These are phyloP conservation scores for Orthonevra nobilis DNA, from an alignment of 2,888 invertebrate genomes.

Conservation along the genomic window DNA sequence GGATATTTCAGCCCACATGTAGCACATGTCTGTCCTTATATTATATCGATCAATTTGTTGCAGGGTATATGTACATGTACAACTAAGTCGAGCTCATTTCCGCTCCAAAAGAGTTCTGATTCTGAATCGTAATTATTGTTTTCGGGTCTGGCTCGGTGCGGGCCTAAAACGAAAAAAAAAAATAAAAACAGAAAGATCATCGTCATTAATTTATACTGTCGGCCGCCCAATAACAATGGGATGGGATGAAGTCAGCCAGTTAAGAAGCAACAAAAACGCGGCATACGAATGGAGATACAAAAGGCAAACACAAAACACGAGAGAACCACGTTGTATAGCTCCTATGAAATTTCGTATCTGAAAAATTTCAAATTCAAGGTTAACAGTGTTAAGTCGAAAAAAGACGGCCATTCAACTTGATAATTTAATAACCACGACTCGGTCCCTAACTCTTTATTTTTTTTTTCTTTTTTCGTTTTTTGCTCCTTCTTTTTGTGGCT, in stretches of 20 bases:
- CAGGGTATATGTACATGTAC: too few relatives aligned
- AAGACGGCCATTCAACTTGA: constrained; percentile 78
- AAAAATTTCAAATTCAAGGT: constrained; percentile 77
- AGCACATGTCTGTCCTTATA: too few relatives aligned
- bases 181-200: constrained; percentile 46
- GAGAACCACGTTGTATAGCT: constrained; percentile 17
- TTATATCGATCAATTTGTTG: too few relatives aligned
- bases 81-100: constrained; percentile 55
- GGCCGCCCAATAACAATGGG: constrained; percentile 39
- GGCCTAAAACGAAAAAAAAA: constrained; percentile 17
- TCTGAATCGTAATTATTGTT: constrained; percentile 6
- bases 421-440: constrained; percentile 70
- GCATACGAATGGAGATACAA: constrained; percentile 44
- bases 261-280: constrained; percentile 14
- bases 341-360: constrained; percentile 52
- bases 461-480: too few relatives aligned
- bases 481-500: constrained; percentile 50
- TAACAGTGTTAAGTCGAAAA: constrained; percentile 74
- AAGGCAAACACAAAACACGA: constrained; percentile 37
- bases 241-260: constrained; percentile 56
- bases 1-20: too few relatives aligned
- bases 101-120: constrained; percentile 31
- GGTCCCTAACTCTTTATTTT: too few relatives aligned
- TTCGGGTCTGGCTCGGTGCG: constrained; percentile 18
- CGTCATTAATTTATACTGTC: too few relatives aligned